phyloP scores from a whole-genome alignment of 2,113 vertebrate species.

The Clarias gariepinus region DNA sequence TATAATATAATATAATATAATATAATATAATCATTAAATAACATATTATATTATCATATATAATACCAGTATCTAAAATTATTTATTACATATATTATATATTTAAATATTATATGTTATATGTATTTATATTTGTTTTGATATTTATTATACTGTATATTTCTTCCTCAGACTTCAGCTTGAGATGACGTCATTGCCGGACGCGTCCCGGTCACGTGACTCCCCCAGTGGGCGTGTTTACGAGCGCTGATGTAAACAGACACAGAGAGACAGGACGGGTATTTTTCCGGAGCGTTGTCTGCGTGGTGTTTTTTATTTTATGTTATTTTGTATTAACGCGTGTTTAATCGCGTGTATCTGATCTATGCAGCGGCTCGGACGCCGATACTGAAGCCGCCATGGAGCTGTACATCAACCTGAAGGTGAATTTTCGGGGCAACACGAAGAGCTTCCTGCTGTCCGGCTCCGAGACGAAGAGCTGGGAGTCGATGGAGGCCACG shows the following conservation, averaged over 20 bases:
- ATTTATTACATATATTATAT: too few relatives aligned
- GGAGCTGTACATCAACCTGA: slow-evolving; percentile 75
- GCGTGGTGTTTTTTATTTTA: background rate
- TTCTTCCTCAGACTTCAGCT: background rate
- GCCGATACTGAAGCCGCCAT: slow-evolving; percentile 49
- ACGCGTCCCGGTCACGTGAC: slow-evolving; percentile 58
- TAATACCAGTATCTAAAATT: too few relatives aligned
- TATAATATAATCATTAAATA: too few relatives aligned
- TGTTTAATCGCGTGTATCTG: background rate
- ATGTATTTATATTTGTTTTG: too few relatives aligned
- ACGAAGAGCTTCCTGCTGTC: slow-evolving; percentile 80
- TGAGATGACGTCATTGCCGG: slow-evolving; percentile 27
- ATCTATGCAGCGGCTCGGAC: background rate
- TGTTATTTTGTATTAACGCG: background rate
- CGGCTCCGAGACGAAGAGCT: slow-evolving; percentile 83
- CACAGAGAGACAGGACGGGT: slow-evolving; percentile 68
- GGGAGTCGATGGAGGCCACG: slow-evolving; percentile 93
- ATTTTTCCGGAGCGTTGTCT: background rate
- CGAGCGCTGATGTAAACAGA: slow-evolving; percentile 69
- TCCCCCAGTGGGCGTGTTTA: slow-evolving; percentile 58
- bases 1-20: too few relatives aligned
- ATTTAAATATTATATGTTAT: too few relatives aligned
- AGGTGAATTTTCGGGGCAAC: slow-evolving; percentile 77
- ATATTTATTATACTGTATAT: too few relatives aligned
- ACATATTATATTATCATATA: too few relatives aligned